These are phyloP conservation scores for Catocala fraxini DNA, from an alignment of 2,888 invertebrate genomes.

Conservation along the genomic window DNA sequence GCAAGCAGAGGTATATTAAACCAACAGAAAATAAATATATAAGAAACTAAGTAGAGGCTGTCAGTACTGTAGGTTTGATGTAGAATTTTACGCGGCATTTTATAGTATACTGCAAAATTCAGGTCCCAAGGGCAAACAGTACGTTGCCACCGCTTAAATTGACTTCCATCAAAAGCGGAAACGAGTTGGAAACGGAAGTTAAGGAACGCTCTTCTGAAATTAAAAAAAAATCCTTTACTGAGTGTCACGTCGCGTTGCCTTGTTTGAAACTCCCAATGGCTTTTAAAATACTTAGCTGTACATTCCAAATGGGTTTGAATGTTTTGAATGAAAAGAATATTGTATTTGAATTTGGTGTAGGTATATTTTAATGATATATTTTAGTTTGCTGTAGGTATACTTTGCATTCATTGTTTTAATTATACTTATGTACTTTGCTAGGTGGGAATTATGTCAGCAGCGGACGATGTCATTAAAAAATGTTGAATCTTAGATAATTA, in stretches of 20 bases:
- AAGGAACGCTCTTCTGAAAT: conserved; percentile 38
- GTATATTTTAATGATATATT: too few relatives aligned
- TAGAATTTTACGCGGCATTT: conserved; percentile 2
- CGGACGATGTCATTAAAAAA: too few relatives aligned
- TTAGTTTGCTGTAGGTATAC: too few relatives aligned
- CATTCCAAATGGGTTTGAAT: too few relatives aligned
- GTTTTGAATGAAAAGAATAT: too few relatives aligned
- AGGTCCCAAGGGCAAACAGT: conserved; percentile 26
- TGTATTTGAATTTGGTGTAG: too few relatives aligned
- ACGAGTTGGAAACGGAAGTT: conserved; percentile 46
- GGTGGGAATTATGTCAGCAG: too few relatives aligned
- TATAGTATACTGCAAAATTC: conserved; percentile 26
- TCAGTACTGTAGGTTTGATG: too few relatives aligned
- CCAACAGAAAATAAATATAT: background rate
- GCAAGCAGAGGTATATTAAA: too few relatives aligned
- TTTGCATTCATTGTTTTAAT: too few relatives aligned
- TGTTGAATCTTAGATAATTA: too few relatives aligned
- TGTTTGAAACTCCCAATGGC: conserved; percentile 10
- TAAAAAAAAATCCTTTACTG: conserved; percentile 28
- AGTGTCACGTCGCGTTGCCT: conserved; percentile 19
- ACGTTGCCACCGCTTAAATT: conserved; percentile 41
- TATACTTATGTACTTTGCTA: too few relatives aligned
- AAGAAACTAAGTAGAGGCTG: background rate
- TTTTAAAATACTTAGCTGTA: conserved; percentile 6
- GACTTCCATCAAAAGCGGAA: conserved; percentile 51